These are phyloP conservation scores for Heteromurus nitidus DNA, from an alignment of 2,888 invertebrate species.

Conservation along the genomic window DNA sequence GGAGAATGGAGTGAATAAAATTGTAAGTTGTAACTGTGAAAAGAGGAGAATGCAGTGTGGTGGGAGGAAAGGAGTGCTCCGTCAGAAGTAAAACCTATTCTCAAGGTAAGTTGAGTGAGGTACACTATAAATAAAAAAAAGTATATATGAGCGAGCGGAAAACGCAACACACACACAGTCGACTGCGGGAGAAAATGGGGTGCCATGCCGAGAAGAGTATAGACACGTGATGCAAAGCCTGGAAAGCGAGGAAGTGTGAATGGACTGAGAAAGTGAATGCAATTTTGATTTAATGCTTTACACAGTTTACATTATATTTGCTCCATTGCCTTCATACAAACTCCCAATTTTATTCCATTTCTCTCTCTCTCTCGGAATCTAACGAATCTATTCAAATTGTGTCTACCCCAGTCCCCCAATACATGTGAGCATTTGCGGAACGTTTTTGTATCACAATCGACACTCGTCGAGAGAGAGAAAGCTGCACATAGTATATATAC, in stretches of 20 bases:
- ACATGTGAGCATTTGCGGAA: not conserved
- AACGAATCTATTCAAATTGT: constrained; percentile 49
- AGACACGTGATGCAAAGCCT: no score
- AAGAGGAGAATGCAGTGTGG: not conserved
- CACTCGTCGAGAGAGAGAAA: not conserved
- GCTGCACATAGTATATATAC: not conserved
- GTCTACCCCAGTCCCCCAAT: no score
- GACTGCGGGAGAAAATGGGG: constrained; percentile 33
- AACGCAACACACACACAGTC: not conserved
- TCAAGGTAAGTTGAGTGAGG: not conserved
- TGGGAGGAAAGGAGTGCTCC: not conserved
- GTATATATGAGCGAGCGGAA: no score
- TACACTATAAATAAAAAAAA: not conserved
- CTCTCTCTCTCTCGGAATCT: constrained; percentile 10
- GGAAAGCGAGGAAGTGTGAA: constrained; percentile 47
- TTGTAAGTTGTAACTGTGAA: not conserved
- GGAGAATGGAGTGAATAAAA: constrained; percentile 3
- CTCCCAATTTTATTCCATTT: constrained; percentile 54
- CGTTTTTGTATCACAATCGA: not conserved
- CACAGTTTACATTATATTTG: constrained; percentile 64
- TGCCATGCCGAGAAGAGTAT: not conserved
- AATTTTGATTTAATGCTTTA: constrained; percentile 64
- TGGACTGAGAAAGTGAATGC: constrained; percentile 48
- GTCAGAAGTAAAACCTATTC: not conserved
- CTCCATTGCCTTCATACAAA: constrained; percentile 66